A percentile compares a stretch with the other conserved stretches of the same genome.
Evolutionary conservation across 2,888 invertebrate genomes (phyloP).

Genomic region (Drosophila tripunctata): DNA sequence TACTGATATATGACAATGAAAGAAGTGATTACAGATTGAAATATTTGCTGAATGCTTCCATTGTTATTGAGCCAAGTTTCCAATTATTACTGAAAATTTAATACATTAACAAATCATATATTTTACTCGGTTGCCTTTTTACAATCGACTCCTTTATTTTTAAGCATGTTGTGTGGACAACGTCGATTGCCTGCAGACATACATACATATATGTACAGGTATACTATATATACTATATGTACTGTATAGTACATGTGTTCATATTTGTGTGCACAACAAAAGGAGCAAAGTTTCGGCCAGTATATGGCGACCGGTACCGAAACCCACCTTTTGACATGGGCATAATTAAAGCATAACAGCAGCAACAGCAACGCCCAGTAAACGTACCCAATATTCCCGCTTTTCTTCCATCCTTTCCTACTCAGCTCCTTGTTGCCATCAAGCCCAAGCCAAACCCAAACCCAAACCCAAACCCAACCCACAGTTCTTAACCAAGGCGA

Average conservation of each 20-base stretch:
- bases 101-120: constrained; percentile 46
- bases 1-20: no score
- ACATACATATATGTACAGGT: neutral
- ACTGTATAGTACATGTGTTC: constrained; percentile 1
- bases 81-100: constrained; percentile 57
- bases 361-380: constrained; percentile 57
- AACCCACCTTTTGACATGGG: constrained; percentile 77
- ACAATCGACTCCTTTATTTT: neutral
- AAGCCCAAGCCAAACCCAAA: neutral
- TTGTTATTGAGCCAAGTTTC: constrained; percentile 29
- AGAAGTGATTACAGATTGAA: no score
- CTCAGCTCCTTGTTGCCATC: neutral
- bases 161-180: constrained; percentile 28
- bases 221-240: constrained; percentile 2
- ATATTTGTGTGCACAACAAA: constrained; percentile 33
- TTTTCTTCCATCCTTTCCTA: neutral
- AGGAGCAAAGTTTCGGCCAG: constrained; percentile 37
- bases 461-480: constrained; percentile 8
- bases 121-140: constrained; percentile 5
- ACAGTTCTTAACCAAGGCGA: constrained; percentile 31
- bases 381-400: constrained; percentile 37
- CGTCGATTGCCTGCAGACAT: neutral
- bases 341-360: constrained; percentile 78
- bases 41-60: neutral
- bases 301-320: constrained; percentile 23